Conservation (phyloP, 2,113 vertebrate genomes). For the Cepphus grylle region DNA sequence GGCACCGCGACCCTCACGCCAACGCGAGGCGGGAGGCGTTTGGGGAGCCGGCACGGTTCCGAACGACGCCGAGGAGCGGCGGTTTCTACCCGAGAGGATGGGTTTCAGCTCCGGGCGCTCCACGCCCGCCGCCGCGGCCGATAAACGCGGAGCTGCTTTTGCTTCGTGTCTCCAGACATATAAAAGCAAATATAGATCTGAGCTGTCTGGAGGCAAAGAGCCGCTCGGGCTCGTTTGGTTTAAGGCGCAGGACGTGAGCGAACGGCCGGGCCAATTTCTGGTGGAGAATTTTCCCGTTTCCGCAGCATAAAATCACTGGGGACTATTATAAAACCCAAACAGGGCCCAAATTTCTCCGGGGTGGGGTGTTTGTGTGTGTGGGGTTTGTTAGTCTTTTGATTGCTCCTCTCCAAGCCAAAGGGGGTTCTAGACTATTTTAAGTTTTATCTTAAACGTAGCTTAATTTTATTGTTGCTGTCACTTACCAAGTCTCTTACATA, state of each 20-base stretch:
- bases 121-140: background rate
- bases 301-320: background rate
- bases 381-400: background rate
- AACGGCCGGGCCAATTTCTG: background rate
- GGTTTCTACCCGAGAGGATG: background rate
- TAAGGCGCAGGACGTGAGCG: background rate
- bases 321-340: background rate
- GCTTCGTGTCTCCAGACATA: background rate
- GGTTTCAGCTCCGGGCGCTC: background rate
- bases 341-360: background rate
- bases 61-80: background rate
- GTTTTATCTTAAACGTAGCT: background rate
- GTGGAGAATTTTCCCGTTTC: background rate
- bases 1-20: background rate
- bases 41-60: background rate
- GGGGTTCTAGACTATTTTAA: background rate
- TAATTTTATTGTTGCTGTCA: constrained; percentile 61
- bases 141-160: background rate
- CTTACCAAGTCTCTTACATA: constrained; percentile 99
- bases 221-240: background rate
- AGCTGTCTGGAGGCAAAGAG: background rate
- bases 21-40: background rate
- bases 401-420: background rate
- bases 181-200: background rate
- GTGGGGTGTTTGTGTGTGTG: background rate